Percentiles rank a stretch among this genome's conserved stretches.
Conservation (phyloP, 2,797 vertebrate genomes). For the Gallinago solitaria region DNA sequence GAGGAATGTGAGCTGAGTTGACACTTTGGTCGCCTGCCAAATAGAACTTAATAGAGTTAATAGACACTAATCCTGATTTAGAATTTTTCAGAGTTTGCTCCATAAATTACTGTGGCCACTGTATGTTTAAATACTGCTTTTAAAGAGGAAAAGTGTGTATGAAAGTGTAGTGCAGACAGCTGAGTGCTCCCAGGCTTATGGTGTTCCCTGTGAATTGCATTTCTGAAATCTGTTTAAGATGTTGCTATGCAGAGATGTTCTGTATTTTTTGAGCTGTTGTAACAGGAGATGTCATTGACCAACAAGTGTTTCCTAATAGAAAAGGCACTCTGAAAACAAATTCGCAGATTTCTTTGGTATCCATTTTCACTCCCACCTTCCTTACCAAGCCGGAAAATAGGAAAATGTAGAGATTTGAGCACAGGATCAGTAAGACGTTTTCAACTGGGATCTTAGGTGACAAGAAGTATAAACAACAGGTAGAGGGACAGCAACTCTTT, state of each 20-base stretch:
- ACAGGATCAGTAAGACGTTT: neutral
- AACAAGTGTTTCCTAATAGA: neutral
- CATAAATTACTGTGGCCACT: neutral
- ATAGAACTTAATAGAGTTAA: constrained; percentile 49
- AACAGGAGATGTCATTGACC: neutral
- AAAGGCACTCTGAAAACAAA: neutral
- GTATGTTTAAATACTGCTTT: neutral
- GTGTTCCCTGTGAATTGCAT: neutral
- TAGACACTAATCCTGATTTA: constrained; percentile 50
- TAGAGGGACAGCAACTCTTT: neutral
- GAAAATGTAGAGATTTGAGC: neutral
- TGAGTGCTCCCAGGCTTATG: neutral
- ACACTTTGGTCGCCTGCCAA: constrained; percentile 39
- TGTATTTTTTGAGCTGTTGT: neutral
- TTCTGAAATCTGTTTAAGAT: neutral
- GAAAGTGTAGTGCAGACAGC: neutral
- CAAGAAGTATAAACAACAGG: neutral
- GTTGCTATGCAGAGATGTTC: neutral
- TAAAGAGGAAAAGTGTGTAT: neutral
- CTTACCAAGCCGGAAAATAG: neutral
- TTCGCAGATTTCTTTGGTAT: neutral
- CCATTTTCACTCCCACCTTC: neutral
- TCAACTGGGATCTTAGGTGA: neutral
- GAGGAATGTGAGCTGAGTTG: constrained; percentile 4
- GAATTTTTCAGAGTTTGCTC: constrained; percentile 28